A percentile compares a stretch with the other conserved stretches of the same genome.
These are phyloP conservation scores for Acropora tenuis DNA, from an alignment of 64 coral and sea anemone genomes.

Conservation along the genomic window DNA sequence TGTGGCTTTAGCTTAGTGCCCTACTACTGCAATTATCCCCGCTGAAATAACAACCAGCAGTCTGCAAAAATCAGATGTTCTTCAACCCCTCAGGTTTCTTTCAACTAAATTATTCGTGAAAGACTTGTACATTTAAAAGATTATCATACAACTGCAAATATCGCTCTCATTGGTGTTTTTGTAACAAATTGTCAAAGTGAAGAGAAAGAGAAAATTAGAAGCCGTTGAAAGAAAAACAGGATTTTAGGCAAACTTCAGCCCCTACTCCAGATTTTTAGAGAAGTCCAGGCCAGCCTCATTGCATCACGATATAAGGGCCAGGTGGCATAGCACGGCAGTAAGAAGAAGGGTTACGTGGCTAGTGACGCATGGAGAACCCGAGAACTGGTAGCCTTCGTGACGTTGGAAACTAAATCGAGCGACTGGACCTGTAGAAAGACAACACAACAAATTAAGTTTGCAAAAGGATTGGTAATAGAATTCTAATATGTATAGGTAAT, in stretches of 20 bases:
- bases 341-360: slow-evolving; percentile 1
- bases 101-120: neutral
- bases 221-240: too few relatives aligned
- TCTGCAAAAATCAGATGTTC: too few relatives aligned
- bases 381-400: neutral
- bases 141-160: neutral
- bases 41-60: neutral
- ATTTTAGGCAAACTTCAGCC: too few relatives aligned
- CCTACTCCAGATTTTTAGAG: neutral
- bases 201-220: too few relatives aligned
- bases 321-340: neutral
- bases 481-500: too few relatives aligned
- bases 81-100: too few relatives aligned
- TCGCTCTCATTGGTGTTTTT: too few relatives aligned
- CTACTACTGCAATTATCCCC: too few relatives aligned
- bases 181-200: too few relatives aligned
- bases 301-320: neutral
- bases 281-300: neutral
- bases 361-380: neutral
- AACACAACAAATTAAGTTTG: neutral
- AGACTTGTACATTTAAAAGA: neutral
- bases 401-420: neutral
- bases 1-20: neutral
- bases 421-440: neutral
- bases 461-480: neutral